Conservation (phyloP, 2,888 invertebrate species). For the Brachyptera putata region DNA sequence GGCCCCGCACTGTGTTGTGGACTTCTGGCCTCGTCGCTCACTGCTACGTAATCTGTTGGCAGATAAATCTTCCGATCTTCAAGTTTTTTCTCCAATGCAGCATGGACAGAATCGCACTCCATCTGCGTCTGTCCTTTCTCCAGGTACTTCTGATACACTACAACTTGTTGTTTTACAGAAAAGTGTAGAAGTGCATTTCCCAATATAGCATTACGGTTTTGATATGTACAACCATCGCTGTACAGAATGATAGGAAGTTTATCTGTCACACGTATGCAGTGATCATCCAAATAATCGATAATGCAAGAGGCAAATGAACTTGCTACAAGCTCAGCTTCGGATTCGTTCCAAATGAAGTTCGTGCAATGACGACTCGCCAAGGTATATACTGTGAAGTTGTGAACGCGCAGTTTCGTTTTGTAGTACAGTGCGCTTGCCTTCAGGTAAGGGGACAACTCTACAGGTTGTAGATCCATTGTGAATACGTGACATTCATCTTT, state of each 20-base stretch:
- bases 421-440: slow-evolving; percentile 35
- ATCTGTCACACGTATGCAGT: neutral
- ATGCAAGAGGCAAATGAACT: slow-evolving; percentile 36
- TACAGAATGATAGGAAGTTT: slow-evolving; percentile 35
- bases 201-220: slow-evolving; percentile 32
- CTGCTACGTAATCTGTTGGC: slow-evolving; percentile 25
- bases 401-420: slow-evolving; percentile 38
- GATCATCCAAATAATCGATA: slow-evolving; percentile 28
- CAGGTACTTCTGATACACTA: neutral
- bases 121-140: slow-evolving; percentile 30
- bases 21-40: slow-evolving; percentile 30
- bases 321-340: slow-evolving; percentile 33
- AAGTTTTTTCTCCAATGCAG: slow-evolving; percentile 40
- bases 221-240: slow-evolving; percentile 37
- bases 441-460: slow-evolving; percentile 35
- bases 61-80: slow-evolving; percentile 35
- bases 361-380: slow-evolving; percentile 32
- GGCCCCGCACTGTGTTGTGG: neutral
- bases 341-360: slow-evolving; percentile 37
- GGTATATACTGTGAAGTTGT: slow-evolving; percentile 38
- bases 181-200: slow-evolving; percentile 38
- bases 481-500: slow-evolving; percentile 32
- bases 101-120: slow-evolving; percentile 42
- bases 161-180: slow-evolving; percentile 33
- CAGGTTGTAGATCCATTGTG: slow-evolving; percentile 36